A percentile compares a stretch with the other conserved stretches of the same genome.
These are phyloP conservation scores for Hippocampus mohnikei DNA, from an alignment of 2,113 vertebrate genomes.

Conservation along the genomic window DNA sequence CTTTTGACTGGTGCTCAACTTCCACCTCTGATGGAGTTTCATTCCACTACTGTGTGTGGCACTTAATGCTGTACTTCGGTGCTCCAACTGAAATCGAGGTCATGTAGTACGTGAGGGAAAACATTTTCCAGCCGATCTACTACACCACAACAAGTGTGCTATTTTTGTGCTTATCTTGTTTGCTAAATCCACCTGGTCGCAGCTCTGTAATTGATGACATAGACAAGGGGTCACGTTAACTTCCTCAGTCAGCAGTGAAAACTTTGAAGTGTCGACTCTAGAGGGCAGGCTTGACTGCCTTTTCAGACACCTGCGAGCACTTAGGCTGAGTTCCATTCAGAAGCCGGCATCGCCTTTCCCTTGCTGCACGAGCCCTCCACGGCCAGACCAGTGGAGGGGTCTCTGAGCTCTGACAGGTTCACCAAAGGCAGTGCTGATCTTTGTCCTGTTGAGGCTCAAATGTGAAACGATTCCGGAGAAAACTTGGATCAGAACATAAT, in stretches of 20 bases:
- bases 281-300: constrained; percentile 52
- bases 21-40: constrained; percentile 48
- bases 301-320: constrained; percentile 31
- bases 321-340: constrained; percentile 25
- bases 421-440: constrained; percentile 16
- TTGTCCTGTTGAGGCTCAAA: constrained; percentile 20
- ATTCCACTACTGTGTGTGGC: constrained; percentile 45
- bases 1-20: constrained; percentile 63
- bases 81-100: constrained; percentile 48
- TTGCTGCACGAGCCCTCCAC: neutral
- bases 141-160: constrained; percentile 12
- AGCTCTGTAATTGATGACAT: constrained; percentile 28
- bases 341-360: constrained; percentile 16
- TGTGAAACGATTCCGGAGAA: constrained; percentile 27
- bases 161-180: constrained; percentile 7
- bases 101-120: constrained; percentile 26
- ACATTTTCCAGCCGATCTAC: neutral
- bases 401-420: constrained; percentile 25
- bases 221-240: constrained; percentile 30
- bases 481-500: constrained; percentile 21
- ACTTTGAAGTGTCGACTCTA: constrained; percentile 57
- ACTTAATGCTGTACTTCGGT: constrained; percentile 61
- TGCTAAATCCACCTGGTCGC: constrained; percentile 37
- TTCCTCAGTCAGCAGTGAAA: constrained; percentile 44
- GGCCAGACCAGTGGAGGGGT: neutral